Percentiles rank a stretch among this genome's conserved stretches.
These are phyloP conservation scores for Archocentrus centrarchus DNA, from an alignment of 2,113 vertebrate genomes.

Conservation along the genomic window DNA sequence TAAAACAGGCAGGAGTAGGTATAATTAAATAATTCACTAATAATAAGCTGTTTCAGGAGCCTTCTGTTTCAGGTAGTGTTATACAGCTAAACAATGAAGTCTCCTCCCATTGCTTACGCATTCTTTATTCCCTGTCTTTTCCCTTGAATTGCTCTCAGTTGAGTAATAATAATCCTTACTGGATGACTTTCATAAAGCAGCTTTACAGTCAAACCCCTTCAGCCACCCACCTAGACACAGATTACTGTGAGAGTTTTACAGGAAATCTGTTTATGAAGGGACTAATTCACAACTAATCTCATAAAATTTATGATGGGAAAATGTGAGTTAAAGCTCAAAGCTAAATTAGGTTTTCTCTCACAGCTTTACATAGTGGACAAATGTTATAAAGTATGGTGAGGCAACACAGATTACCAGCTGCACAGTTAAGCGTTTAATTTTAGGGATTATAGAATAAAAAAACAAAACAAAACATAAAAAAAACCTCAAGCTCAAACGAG, in stretches of 20 bases:
- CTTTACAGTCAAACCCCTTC: conserved; percentile 57
- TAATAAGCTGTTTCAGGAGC: conserved; percentile 24
- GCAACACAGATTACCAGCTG: not conserved
- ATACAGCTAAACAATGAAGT: not conserved
- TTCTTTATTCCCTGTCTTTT: conserved; percentile 41
- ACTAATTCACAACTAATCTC: conserved; percentile 35
- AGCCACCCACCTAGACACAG: conserved; percentile 65
- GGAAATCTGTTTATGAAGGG: conserved; percentile 54
- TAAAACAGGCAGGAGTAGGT: not conserved
- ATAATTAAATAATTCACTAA: conserved; percentile 17
- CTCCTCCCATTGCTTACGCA: conserved; percentile 26
- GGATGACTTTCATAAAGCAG: conserved; percentile 68
- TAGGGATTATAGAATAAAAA: not conserved
- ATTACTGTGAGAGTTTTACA: conserved; percentile 53
- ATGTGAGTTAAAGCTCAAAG: not conserved
- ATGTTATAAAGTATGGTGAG: not conserved
- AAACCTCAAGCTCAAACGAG: not conserved
- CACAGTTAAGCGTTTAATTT: not conserved
- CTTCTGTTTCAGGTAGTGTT: conserved; percentile 33
- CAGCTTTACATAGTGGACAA: not conserved
- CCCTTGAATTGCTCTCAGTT: conserved; percentile 52
- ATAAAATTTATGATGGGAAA: conserved; percentile 36
- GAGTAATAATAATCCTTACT: conserved; percentile 64
- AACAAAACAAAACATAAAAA: not conserved
- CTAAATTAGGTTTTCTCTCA: not conserved